Percentiles rank a stretch among this genome's conserved stretches.
Conservation (phyloP, 2,113 vertebrate species). For the Cyprinodon brontotheroides region DNA sequence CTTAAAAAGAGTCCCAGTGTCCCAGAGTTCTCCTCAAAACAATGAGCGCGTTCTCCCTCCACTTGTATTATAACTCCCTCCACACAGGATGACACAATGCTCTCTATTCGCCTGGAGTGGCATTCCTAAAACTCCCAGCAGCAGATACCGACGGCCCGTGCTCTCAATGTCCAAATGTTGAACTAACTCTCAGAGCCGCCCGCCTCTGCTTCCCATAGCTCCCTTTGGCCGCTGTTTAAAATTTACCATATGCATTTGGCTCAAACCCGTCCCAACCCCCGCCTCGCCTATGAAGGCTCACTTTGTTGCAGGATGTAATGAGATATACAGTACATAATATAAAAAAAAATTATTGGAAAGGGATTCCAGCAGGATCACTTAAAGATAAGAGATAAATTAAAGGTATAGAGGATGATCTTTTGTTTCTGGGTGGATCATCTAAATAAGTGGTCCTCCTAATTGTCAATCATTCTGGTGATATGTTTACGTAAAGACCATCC, state of each 20-base stretch:
- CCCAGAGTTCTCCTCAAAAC: conserved; percentile 54
- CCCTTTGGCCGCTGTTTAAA: conserved; percentile 36
- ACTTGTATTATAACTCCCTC: conserved; percentile 72
- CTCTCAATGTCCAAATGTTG: conserved; percentile 36
- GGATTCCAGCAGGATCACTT: neutral
- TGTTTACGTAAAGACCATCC: no score
- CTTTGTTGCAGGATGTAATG: conserved; percentile 45
- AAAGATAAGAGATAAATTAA: neutral
- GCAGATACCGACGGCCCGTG: conserved; percentile 61
- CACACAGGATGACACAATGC: conserved; percentile 68
- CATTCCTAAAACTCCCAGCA: conserved; percentile 71
- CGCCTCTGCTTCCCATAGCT: conserved; percentile 49
- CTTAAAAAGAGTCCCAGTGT: conserved; percentile 72
- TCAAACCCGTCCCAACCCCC: conserved; percentile 35
- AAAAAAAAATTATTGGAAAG: neutral
- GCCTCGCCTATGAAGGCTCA: conserved; percentile 11
- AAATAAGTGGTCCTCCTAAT: no score
- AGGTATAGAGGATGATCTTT: neutral
- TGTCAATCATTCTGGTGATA: no score
- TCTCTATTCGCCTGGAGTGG: conserved; percentile 61
- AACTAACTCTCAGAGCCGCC: conserved; percentile 43
- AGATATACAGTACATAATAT: conserved; percentile 25
- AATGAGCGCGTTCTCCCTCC: conserved; percentile 71
- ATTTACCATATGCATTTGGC: conserved; percentile 41
- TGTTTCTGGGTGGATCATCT: no score